phyloP scores from a whole-genome alignment of 2,113 vertebrate genomes.

The Corythaixoides concolor region DNA sequence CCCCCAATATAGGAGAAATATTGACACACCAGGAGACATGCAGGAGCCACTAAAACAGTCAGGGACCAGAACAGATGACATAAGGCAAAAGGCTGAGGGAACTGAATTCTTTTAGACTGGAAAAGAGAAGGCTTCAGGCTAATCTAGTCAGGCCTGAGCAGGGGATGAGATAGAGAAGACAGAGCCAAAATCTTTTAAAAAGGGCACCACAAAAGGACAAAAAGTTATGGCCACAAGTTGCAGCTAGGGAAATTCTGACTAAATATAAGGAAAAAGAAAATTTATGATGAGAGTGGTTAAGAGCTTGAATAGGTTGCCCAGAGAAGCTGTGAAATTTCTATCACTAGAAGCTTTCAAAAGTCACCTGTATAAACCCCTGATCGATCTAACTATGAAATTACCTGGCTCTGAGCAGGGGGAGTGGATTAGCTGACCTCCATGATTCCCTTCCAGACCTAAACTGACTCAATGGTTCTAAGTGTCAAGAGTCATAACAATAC shows the following conservation, averaged over 20 bases:
- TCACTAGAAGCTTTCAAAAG: neutral
- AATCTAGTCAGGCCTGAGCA: neutral
- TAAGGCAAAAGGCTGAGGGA: neutral
- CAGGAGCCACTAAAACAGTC: neutral
- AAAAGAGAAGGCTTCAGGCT: neutral
- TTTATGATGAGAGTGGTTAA: neutral
- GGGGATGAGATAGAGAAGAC: neutral
- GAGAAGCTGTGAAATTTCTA: neutral
- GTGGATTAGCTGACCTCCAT: neutral
- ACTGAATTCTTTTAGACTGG: neutral
- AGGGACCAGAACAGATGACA: neutral
- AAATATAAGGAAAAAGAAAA: neutral
- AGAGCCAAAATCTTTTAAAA: neutral
- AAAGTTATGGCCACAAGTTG: neutral
- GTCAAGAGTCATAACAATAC: neutral
- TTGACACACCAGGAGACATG: neutral
- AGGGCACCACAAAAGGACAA: neutral
- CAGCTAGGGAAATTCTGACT: neutral
- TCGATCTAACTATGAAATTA: neutral
- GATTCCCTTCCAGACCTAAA: neutral
- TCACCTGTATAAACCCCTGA: neutral
- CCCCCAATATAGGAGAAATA: neutral
- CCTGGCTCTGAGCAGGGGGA: neutral
- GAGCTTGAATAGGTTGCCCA: neutral
- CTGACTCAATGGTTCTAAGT: neutral